Conservation (phyloP, 2,797 vertebrate species). For the Vireo griseus region DNA sequence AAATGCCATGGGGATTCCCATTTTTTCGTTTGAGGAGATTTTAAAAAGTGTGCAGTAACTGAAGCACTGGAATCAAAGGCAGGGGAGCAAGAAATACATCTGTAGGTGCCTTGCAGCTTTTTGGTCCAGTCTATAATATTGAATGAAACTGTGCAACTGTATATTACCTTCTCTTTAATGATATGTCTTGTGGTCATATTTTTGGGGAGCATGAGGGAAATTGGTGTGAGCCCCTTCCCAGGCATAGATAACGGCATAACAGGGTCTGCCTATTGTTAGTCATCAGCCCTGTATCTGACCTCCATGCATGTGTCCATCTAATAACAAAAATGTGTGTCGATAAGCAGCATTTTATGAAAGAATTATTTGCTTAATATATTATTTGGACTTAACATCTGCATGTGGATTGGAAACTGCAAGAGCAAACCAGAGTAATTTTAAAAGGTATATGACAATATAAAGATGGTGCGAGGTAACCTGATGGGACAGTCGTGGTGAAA, state of each 20-base stretch:
- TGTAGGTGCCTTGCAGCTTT: not conserved
- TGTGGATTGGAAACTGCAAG: not conserved
- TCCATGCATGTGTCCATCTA: not conserved
- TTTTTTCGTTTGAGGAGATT: not conserved
- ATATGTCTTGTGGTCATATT: not conserved
- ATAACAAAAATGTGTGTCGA: not conserved
- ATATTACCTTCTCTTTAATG: not conserved
- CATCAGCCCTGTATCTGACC: not conserved
- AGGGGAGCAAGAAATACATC: not conserved
- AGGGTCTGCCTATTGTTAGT: not conserved
- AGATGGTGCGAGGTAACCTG: not conserved
- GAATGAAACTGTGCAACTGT: not conserved
- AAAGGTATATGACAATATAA: not conserved
- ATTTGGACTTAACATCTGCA: constrained; percentile 1
- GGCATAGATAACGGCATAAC: not conserved
- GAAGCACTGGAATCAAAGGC: not conserved
- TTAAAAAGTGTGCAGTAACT: not conserved
- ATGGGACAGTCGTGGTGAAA: constrained; percentile 3
- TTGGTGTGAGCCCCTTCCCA: not conserved
- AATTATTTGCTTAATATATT: constrained; percentile 27
- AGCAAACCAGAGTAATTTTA: not conserved
- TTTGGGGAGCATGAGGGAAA: not conserved
- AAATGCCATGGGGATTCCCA: not conserved
- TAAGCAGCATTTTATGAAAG: constrained; percentile 13
- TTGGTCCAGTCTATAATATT: not conserved